Evolutionary conservation across 2,797 vertebrate species (phyloP).

Genomic region (Erpetoichthys calabaricus): DNA sequence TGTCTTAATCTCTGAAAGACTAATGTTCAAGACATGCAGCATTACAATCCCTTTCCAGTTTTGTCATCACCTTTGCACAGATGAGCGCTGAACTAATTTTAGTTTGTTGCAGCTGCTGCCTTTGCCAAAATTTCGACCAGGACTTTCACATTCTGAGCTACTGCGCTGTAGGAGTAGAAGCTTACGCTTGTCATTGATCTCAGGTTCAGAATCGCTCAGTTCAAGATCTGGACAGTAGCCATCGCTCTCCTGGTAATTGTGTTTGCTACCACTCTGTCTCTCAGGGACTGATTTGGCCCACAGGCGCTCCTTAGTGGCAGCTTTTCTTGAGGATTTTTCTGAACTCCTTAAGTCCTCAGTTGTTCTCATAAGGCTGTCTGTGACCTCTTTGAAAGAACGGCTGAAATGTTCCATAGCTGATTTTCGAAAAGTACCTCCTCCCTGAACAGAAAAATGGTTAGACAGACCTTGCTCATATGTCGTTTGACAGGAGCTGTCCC

Average conservation of each 20-base stretch:
- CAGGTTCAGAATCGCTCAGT: conserved; percentile 88
- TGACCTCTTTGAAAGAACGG: conserved; percentile 80
- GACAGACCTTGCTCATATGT: conserved; percentile 47
- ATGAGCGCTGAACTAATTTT: conserved; percentile 56
- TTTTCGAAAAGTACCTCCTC: conserved; percentile 52
- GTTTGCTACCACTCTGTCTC: conserved; percentile 37
- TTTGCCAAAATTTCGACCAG: conserved; percentile 44
- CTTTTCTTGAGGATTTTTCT: conserved; percentile 62
- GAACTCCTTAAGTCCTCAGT: conserved; percentile 67
- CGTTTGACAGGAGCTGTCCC: conserved; percentile 65
- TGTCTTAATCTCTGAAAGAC: too few relatives aligned
- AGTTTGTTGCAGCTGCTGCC: conserved; percentile 54
- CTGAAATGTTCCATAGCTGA: conserved; percentile 74
- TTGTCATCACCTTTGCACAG: conserved; percentile 80
- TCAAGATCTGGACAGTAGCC: conserved; percentile 94
- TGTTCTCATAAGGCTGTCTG: conserved; percentile 74
- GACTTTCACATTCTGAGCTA: conserved; percentile 45
- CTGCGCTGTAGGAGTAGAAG: conserved; percentile 43
- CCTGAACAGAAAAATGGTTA: conserved; percentile 48
- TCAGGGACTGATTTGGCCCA: conserved; percentile 64
- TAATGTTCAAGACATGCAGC: too few relatives aligned
- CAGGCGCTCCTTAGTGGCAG: conserved; percentile 56
- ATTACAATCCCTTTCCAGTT: not conserved
- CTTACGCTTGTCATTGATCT: conserved; percentile 66
- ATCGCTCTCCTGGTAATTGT: conserved; percentile 76